Percentiles rank a stretch among this genome's conserved stretches.
Conservation (phyloP, 2,888 invertebrate species). For the Parnassius mnemosyne region DNA sequence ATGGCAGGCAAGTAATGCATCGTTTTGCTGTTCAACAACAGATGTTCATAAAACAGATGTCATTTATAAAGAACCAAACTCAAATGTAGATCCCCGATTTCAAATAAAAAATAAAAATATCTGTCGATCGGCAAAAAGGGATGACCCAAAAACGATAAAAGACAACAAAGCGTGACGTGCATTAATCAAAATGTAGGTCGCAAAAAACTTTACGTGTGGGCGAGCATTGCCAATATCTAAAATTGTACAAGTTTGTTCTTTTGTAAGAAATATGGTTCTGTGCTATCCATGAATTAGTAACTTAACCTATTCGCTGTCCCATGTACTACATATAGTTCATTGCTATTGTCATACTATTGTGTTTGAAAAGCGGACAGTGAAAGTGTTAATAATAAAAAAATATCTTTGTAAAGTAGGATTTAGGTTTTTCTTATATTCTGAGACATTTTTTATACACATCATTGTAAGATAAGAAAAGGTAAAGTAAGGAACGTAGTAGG, state of each 20-base stretch:
- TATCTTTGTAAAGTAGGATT: no score
- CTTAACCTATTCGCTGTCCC: no score
- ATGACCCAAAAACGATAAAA: slow-evolving; percentile 66
- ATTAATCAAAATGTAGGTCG: slow-evolving; percentile 70
- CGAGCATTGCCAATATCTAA: slow-evolving; percentile 38
- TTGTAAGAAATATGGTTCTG: slow-evolving; percentile 2
- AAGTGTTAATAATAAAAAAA: no score
- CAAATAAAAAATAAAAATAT: slow-evolving; percentile 37
- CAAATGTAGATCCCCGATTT: slow-evolving; percentile 19
- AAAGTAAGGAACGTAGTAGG: no score
- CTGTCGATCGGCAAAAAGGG: slow-evolving; percentile 44
- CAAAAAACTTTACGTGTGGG: slow-evolving; percentile 65
- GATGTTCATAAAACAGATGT: slow-evolving; percentile 9
- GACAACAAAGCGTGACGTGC: slow-evolving; percentile 45
- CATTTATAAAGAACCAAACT: slow-evolving; percentile 1
- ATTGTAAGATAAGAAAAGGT: no score
- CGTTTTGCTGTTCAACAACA: slow-evolving; percentile 3
- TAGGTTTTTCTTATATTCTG: no score
- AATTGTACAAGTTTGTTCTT: slow-evolving; percentile 27
- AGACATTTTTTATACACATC: no score
- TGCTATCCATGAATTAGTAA: not conserved
- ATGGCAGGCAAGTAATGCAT: no score
- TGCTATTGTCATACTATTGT: no score
- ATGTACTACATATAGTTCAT: no score
- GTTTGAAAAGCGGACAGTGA: no score